Base-by-base conservation (phyloP, 2,888 invertebrate species). In the Dicyrtomina minuta region DNA sequence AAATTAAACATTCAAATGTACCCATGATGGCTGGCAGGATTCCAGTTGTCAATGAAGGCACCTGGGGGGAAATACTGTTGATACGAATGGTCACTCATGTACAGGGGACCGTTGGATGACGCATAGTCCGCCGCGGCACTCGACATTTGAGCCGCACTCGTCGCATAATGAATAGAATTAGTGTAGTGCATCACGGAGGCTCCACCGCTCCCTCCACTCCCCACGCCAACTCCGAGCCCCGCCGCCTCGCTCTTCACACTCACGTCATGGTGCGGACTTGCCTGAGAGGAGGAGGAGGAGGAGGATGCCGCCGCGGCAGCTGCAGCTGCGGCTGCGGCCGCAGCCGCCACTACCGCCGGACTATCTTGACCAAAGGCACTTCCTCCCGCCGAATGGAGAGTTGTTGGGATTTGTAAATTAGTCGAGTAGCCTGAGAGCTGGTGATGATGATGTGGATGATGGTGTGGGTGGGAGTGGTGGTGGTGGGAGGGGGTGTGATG, bases 21-120 rank as follows among this genome's bases (percentile, higher is more conserved):
- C 33, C 61, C 60, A 68, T 68, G 68, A 41, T 26, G 55, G 39
- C 27, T 17, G 26, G 39, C 55, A 15, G 66, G 20, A 49, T 60
- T 68, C 75, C 75, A 75, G 46, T 73, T 75, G 17, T 75, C 75
- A 1, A 73, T 72, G 53, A 74, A 74, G 20, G 72, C 70, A 51
- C 71, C 71, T 33, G 71, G 4, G 15, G 68, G 70, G 60, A 77
- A 75, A 74, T 77, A 77, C 75, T 77, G 77, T 69, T 74, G 77
- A 33, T 76, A 75, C 6, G 70, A 41, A 33, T 76, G 75, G 49
- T 75, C 75, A 58, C 74, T 74, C 72, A 75, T 73, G 61, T 74
- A 75, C 33, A 70, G 49, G 41, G 74, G 61, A 41, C 74, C 73
- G 43, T 71, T 72, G 17, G 56, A 44, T 33, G 69, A 61, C 60